Conservation (phyloP, 2,113 vertebrate genomes). For the Sitta europaea region DNA sequence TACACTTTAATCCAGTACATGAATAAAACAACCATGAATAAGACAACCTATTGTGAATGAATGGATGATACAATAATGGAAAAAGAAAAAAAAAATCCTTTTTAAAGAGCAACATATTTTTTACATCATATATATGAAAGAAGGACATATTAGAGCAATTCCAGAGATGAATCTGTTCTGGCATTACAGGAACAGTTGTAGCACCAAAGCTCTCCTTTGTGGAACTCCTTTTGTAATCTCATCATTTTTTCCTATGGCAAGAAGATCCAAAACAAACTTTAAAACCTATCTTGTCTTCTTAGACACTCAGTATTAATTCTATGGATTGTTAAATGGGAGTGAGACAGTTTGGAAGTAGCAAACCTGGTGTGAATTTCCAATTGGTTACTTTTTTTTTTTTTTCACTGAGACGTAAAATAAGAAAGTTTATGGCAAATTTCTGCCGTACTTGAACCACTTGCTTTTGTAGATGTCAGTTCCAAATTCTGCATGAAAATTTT, state of each 20-base stretch:
- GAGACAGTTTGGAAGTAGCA: not conserved
- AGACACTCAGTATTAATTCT: not conserved
- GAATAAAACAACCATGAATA: not conserved
- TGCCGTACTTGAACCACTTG: not conserved
- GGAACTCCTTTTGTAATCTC: not conserved
- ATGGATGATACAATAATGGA: not conserved
- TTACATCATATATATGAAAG: not conserved
- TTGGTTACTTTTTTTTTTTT: not conserved
- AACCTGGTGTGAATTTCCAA: not conserved
- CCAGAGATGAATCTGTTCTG: not conserved
- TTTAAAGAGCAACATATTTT: not conserved
- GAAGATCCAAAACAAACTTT: conserved; percentile 4
- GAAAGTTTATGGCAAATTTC: not conserved
- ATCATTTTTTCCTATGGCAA: not conserved
- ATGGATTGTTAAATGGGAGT: not conserved
- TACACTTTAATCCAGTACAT: not conserved
- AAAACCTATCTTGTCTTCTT: not conserved
- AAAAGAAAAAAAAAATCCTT: not conserved
- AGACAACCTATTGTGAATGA: not conserved
- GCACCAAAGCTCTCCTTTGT: not conserved
- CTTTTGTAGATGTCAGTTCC: not conserved
- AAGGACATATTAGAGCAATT: not conserved
- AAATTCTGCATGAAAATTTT: not conserved
- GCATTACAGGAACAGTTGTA: not conserved
- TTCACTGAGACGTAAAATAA: not conserved